These are phyloP conservation scores for Macrosoma leucophasiata DNA, from an alignment of 2,888 invertebrate species.

Conservation along the genomic window DNA sequence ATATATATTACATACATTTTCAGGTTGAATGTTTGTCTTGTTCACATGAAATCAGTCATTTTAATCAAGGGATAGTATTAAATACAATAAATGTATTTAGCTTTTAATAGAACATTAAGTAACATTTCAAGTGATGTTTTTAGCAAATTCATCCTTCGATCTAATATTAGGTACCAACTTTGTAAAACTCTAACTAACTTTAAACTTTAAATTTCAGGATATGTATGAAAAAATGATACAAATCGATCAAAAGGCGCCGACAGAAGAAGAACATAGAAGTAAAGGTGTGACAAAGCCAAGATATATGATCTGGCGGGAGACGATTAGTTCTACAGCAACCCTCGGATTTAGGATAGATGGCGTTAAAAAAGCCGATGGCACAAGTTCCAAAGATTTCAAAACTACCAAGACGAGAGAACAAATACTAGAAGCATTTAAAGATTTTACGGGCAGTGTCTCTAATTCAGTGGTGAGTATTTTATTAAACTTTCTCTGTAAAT, in stretches of 20 bases:
- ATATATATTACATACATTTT: too few relatives aligned
- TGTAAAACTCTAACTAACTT: too few relatives aligned
- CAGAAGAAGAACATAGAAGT: conserved; percentile 90
- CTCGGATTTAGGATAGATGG: conserved; percentile 98
- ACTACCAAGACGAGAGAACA: conserved; percentile 91
- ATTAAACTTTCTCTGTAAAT: too few relatives aligned
- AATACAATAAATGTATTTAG: too few relatives aligned
- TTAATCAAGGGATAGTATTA: too few relatives aligned
- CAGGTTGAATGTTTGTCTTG: too few relatives aligned
- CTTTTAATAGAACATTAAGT: too few relatives aligned
- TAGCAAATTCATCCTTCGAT: too few relatives aligned
- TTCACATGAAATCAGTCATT: too few relatives aligned
- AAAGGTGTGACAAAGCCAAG: conserved; percentile 96
- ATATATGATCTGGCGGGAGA: conserved; percentile 97
- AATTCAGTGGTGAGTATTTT: conserved; percentile 86
- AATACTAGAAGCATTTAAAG: conserved; percentile 85
- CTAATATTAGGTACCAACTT: too few relatives aligned
- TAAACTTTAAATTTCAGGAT: conserved; percentile 80
- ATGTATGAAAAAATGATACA: conserved; percentile 99
- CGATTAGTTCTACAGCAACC: conserved; percentile 97
- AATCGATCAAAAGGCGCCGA: conserved; percentile 91
- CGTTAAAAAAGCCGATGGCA: conserved; percentile 90
- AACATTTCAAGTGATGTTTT: too few relatives aligned
- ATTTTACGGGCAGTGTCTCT: conserved; percentile 87
- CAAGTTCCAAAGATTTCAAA: conserved; percentile 96